Conservation (phyloP, 2,113 vertebrate species). For the Seriola dumerili region DNA sequence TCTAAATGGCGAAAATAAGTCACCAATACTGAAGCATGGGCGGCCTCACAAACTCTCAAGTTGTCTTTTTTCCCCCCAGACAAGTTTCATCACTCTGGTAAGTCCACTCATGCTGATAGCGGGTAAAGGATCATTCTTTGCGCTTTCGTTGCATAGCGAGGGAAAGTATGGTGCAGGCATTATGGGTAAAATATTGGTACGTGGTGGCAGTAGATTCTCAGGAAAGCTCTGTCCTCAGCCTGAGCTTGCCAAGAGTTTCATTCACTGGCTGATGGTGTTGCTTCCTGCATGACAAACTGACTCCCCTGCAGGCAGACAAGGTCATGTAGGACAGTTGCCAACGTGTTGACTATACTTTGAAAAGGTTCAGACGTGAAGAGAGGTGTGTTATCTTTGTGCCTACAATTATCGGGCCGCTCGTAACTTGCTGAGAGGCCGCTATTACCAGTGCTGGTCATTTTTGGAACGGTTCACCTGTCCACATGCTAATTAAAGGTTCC, state of each 20-base stretch:
- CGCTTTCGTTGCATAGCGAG: not conserved
- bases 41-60: not conserved
- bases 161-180: not conserved
- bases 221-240: conserved; percentile 5
- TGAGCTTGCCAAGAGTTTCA: conserved; percentile 18
- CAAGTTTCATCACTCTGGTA: not conserved
- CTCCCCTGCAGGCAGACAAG: conserved; percentile 10
- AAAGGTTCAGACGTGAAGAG: not conserved
- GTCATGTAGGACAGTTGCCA: conserved; percentile 3
- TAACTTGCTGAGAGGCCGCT: not conserved
- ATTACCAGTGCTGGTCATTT: not conserved
- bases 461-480: conserved; percentile 7
- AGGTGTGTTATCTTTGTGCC: not conserved
- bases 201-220: conserved; percentile 9
- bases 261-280: not conserved
- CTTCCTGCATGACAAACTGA: conserved; percentile 33
- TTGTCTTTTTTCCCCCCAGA: no score
- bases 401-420: not conserved
- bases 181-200: not conserved
- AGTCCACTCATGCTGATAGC: not conserved
- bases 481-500: not conserved
- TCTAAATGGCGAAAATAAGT: not conserved
- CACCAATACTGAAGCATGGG: not conserved
- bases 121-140: not conserved
- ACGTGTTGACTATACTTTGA: not conserved